Percentiles rank a stretch among this genome's conserved stretches.
These are phyloP conservation scores for Rostratula benghalensis DNA, from an alignment of 2,113 vertebrate genomes.

Conservation along the genomic window DNA sequence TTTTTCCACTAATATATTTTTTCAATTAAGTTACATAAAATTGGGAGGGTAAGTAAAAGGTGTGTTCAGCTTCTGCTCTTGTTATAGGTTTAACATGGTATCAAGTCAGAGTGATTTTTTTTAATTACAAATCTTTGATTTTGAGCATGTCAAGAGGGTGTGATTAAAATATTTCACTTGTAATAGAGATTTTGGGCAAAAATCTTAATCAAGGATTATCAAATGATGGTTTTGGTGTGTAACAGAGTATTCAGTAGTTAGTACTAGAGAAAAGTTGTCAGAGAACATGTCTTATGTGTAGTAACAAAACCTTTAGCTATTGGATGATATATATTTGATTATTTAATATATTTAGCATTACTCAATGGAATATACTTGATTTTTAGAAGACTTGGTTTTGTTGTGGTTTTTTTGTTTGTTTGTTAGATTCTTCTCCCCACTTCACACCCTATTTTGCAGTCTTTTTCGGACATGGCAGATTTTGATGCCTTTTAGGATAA, in stretches of 20 bases:
- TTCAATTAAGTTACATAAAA: not conserved
- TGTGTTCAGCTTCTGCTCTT: not conserved
- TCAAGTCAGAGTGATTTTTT: not conserved
- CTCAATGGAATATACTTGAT: not conserved
- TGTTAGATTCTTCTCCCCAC: not conserved
- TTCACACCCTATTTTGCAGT: not conserved
- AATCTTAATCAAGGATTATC: not conserved
- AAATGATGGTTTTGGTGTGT: not conserved
- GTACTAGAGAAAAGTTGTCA: not conserved
- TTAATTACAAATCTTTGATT: not conserved
- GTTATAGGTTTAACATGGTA: not conserved
- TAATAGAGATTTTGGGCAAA: not conserved
- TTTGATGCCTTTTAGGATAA: not conserved
- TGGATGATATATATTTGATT: not conserved
- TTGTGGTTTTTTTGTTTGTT: not conserved
- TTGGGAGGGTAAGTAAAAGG: not conserved
- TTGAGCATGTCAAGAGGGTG: not conserved
- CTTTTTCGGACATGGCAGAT: not conserved
- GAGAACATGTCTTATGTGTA: not conserved
- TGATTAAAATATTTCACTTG: not conserved
- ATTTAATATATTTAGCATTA: not conserved
- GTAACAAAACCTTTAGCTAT: not conserved
- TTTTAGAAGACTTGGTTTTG: not conserved
- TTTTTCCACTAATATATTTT: not conserved
- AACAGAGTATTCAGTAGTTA: not conserved